Base-by-base conservation (phyloP, 2,888 invertebrate genomes). In the Zhuqinia jingwanae region DNA sequence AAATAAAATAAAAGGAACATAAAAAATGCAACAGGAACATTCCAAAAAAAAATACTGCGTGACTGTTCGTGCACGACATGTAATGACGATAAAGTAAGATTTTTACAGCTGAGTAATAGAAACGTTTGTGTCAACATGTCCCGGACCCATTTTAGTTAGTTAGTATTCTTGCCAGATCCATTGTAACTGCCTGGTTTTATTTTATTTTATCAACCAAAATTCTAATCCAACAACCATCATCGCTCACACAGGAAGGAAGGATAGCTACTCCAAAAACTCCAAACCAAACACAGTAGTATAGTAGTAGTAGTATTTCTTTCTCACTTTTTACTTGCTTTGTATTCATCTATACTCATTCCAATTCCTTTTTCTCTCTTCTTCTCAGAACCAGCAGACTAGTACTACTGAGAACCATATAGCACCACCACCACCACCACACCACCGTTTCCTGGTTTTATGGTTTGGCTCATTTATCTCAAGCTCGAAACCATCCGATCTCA, bases 361-460 rank as follows among this genome's bases (percentile, higher is more conserved):
- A 70, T 70, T 70, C 47, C 70, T 13, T 70, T 45, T 70, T 70
- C 25, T 25, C 25, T 47, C 10, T n/a, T 15, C 42, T 22, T 68
- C 45, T 13, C 68, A 68, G 36, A n/a, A n/a, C n/a, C 22, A 45
- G 45, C 22, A 36, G 25, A 47, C 10, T 47, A 1, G 47, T 47
- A 47, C 47, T 8, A 47, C n/a, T n/a, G n/a, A n/a, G 47, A 47
- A 8, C 1, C 20, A 58, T n/a, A n/a, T 17, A 27, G 27, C 45
- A 42, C 45, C 70, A 70, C 30, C 70, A 47, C 47, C 27, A 50
- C 45, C 50, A 70, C 25, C 65, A 73, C 73, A 47, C 47, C 75
- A 75, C 75, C 47, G 79, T 79, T 79, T 79, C 79, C 79, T 79
- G 63, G 47, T 79, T n/a, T n/a, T 79, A 65, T 45, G 77, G 79